These are phyloP conservation scores for Drosophila sp. DNA, from an alignment of 1,140 invertebrate genomes.

Conservation along the genomic window DNA sequence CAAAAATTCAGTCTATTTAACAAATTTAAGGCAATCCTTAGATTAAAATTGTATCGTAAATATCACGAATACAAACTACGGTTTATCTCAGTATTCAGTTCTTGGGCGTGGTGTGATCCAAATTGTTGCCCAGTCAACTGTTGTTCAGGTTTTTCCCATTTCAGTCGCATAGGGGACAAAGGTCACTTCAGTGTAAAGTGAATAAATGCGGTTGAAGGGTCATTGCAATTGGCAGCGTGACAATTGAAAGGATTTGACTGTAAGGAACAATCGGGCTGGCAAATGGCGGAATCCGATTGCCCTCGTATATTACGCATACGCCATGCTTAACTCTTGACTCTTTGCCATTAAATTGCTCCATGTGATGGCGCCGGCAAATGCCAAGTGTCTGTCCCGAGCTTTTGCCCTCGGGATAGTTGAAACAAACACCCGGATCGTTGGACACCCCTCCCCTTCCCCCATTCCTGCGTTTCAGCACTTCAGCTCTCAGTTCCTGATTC, in stretches of 20 bases:
- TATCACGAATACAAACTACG: too few relatives aligned
- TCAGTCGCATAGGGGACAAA: too few relatives aligned
- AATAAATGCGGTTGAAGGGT: neutral
- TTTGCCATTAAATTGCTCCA: conserved; percentile 16
- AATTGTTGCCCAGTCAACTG: too few relatives aligned
- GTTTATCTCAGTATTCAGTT: too few relatives aligned
- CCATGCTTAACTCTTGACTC: conserved; percentile 31
- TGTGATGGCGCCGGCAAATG: conserved; percentile 68
- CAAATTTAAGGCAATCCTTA: too few relatives aligned
- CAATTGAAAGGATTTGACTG: conserved; percentile 20
- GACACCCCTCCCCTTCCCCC: conserved; percentile 1
- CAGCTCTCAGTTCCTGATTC: conserved; percentile 1
- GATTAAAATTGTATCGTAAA: too few relatives aligned
- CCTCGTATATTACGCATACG: conserved; percentile 67
- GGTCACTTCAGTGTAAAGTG: too few relatives aligned
- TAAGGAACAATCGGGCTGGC: conserved; percentile 21
- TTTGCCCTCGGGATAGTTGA: conserved; percentile 47
- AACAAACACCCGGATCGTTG: conserved; percentile 38
- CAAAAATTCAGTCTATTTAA: too few relatives aligned
- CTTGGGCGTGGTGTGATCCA: too few relatives aligned
- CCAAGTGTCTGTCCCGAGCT: conserved; percentile 56
- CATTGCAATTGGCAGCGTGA: conserved; percentile 20
- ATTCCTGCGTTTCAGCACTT: neutral
- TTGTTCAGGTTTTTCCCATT: too few relatives aligned
- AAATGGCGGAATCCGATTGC: conserved; percentile 28